These are phyloP conservation scores for Hetaerina americana DNA, from an alignment of 1,140 invertebrate species.

Conservation along the genomic window DNA sequence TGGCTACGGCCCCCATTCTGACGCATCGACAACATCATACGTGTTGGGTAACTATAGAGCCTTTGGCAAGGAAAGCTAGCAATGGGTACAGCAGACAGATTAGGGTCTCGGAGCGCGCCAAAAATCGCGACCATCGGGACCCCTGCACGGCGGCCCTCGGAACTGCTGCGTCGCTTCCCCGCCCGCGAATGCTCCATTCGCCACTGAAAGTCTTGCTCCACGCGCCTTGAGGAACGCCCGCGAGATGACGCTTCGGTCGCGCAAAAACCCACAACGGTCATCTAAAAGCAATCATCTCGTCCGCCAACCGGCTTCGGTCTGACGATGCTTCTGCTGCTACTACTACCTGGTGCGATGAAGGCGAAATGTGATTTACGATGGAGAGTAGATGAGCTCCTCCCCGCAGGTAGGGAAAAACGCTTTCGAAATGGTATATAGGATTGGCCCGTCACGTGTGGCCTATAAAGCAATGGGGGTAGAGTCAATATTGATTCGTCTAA, in stretches of 20 bases:
- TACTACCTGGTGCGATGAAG: neutral
- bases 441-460: neutral
- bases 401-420: neutral
- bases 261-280: neutral
- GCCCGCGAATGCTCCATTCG: no score
- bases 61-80: neutral
- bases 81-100: constrained; percentile 1
- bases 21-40: neutral
- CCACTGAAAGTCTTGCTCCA: no score
- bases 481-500: neutral
- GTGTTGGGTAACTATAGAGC: neutral
- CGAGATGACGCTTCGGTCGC: neutral
- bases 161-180: constrained; percentile 13
- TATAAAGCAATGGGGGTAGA: neutral
- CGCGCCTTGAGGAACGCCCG: neutral
- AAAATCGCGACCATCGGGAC: constrained; percentile 35
- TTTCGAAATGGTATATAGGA: neutral
- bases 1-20: constrained; percentile 5
- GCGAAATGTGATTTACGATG: neutral
- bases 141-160: constrained; percentile 29
- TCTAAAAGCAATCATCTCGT: neutral
- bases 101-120: constrained; percentile 14
- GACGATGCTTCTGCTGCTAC: no score
- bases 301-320: neutral
- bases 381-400: no score